Evolutionary conservation across 2,113 vertebrate genomes (phyloP), one percentile per base, ranked within the genome.

Genomic region (Kobus ellipsiprymnus): DNA sequence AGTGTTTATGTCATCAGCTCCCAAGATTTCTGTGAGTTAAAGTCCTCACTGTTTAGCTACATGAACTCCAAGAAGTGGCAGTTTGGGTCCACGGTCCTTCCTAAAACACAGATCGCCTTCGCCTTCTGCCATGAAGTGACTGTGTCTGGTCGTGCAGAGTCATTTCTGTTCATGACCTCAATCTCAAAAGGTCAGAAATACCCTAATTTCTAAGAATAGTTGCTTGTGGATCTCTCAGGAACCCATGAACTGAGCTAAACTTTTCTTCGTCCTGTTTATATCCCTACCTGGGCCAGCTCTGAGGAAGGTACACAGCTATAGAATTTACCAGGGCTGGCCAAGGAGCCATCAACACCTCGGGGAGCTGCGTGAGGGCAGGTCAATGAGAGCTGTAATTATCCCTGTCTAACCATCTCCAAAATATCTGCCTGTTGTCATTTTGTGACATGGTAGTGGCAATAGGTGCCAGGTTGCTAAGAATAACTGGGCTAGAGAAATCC

Each of bases 181-280:
- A 52, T 50, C 83, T 84, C 50, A 27, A 87, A 59, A 95, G 71
- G 88, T 87, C 29, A 96, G 71, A 89, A 88, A 78, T 78, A 71
- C 60, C n/a, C 74, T 67, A n/a, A 44, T 25, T 95, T 91, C 95
- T 78, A 95, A 87, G 67, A 83, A 86, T 30, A 97, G 30, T 59
- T 25, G 19, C 57, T 83, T 84, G 6, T 30, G 30, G 87, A 50
- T 59, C 29, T 82, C 60, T 93, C 60, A 48, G n/a, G 52, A 55
- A 83, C n/a, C 46, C 55, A 54, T 82, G 83, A 67, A 92, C 27
- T 25, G 16, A 95, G 81, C 60, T 84, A 52, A 86, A 48, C 74
- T 30, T 2, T 83, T 54, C 89, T 97, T 83, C 29, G 2, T 87
- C 29, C 54, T 64, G 62, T 78, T 44, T 52, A 29, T 67, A 50